Conservation (phyloP, 2,797 vertebrate species). For the Sebastes cheni region DNA sequence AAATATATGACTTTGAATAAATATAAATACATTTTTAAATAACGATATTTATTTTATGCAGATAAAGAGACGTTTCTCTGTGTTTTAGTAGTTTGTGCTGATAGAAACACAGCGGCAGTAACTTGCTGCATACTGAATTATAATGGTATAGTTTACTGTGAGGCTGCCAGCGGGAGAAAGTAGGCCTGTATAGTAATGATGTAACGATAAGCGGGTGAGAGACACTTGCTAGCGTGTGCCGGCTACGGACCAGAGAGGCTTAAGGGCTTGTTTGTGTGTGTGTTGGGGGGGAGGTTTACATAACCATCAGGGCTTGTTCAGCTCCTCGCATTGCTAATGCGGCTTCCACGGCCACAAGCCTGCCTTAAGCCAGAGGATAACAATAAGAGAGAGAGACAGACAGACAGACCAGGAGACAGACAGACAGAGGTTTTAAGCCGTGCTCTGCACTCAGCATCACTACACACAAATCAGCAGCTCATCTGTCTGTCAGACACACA, state of each 20-base stretch:
- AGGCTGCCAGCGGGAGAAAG: constrained; percentile 25
- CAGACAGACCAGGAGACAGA: background rate
- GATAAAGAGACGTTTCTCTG: background rate
- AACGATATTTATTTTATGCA: no score
- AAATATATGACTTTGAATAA: no score
- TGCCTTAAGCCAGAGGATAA: constrained; percentile 74
- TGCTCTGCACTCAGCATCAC: constrained; percentile 20
- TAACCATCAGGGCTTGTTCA: constrained; percentile 73
- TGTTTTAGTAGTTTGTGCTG: background rate
- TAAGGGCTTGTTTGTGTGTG: constrained; percentile 74
- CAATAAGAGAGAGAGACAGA: constrained; percentile 51
- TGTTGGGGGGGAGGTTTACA: constrained; percentile 65
- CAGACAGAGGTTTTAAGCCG: constrained; percentile 10
- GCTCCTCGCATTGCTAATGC: constrained; percentile 77
- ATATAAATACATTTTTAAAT: no score
- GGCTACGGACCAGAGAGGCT: constrained; percentile 72
- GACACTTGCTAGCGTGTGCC: constrained; percentile 65
- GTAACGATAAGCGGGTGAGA: constrained; percentile 68
- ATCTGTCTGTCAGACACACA: constrained; percentile 3
- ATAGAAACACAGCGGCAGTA: background rate
- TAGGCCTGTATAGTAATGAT: constrained; percentile 66
- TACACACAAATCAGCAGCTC: constrained; percentile 1
- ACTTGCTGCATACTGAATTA: no score
- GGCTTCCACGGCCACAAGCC: constrained; percentile 71
- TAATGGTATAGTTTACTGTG: background rate